These are phyloP conservation scores for Bombyx mandarina DNA, from an alignment of 1,140 invertebrate genomes.

Conservation along the genomic window DNA sequence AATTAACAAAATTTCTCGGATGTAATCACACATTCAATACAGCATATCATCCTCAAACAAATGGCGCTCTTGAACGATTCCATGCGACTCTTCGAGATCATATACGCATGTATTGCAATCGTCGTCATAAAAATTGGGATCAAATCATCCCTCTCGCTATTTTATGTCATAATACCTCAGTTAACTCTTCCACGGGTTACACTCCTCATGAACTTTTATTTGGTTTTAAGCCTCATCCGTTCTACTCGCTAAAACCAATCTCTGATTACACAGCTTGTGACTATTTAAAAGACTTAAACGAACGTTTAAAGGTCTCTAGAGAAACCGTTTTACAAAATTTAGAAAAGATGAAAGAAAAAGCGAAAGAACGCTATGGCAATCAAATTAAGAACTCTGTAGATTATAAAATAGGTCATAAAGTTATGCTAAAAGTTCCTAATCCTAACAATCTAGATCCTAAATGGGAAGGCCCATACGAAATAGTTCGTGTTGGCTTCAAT, in stretches of 20 bases:
- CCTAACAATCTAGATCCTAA: conserved; percentile 34
- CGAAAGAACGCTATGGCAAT: conserved; percentile 28
- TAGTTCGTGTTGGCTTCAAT: conserved; percentile 34
- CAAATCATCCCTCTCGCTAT: conserved; percentile 43
- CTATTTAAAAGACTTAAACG: conserved; percentile 31
- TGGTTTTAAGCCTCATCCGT: conserved; percentile 39
- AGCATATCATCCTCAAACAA: conserved; percentile 50
- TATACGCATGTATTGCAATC: conserved; percentile 46
- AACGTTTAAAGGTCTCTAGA: conserved; percentile 24
- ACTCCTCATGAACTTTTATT: conserved; percentile 62
- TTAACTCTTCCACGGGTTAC: conserved; percentile 35
- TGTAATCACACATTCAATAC: conserved; percentile 37
- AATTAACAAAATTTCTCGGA: conserved; percentile 36
- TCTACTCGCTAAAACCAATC: conserved; percentile 23
- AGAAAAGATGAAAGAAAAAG: conserved; percentile 37
- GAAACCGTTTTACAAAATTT: conserved; percentile 21
- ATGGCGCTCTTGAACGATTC: conserved; percentile 42
- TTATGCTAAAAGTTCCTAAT: conserved; percentile 28
- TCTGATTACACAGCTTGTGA: conserved; percentile 27
- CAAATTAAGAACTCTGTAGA: conserved; percentile 28
- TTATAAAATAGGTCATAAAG: conserved; percentile 23
- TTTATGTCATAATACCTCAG: conserved; percentile 61
- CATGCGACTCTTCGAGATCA: conserved; percentile 51
- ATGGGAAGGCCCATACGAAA: conserved; percentile 39
- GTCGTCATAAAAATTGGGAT: conserved; percentile 56